Percentiles rank a stretch among this genome's conserved stretches.
Evolutionary conservation across 2,797 vertebrate species (phyloP).

Genomic region (Liasis olivaceus): DNA sequence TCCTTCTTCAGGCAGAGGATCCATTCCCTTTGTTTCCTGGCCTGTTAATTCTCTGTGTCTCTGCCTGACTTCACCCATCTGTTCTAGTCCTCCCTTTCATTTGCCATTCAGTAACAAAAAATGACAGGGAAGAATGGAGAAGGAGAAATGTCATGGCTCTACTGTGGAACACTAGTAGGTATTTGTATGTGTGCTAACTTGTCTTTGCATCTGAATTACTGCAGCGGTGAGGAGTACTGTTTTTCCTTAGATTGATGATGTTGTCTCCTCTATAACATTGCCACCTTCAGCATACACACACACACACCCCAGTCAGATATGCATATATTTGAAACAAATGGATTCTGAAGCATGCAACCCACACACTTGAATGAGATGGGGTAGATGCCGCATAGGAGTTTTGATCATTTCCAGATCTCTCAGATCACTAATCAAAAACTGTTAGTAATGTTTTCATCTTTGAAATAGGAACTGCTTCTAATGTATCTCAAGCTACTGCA

Average conservation of each 20-base stretch:
- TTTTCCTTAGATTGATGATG: constrained; percentile 56
- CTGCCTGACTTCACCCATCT: constrained; percentile 67
- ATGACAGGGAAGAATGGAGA: not conserved
- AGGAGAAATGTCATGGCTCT: not conserved
- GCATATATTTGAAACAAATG: constrained; percentile 61
- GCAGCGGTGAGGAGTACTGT: constrained; percentile 27
- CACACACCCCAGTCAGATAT: not conserved
- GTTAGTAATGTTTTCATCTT: constrained; percentile 41
- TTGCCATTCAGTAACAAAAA: not conserved
- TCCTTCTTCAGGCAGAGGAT: constrained; percentile 62
- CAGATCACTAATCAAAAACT: constrained; percentile 51
- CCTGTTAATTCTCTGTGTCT: constrained; percentile 69
- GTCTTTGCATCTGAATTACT: constrained; percentile 12
- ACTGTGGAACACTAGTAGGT: not conserved
- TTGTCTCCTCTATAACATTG: constrained; percentile 43
- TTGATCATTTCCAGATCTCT: constrained; percentile 52
- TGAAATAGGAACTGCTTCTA: not conserved
- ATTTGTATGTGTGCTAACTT: constrained; percentile 15
- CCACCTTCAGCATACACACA: not conserved
- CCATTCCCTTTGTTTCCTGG: constrained; percentile 68
- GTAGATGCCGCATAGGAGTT: constrained; percentile 61
- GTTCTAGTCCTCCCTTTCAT: constrained; percentile 56
- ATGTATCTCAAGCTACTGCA: not conserved
- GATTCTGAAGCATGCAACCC: constrained; percentile 58
- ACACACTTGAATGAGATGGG: constrained; percentile 56